phyloP scores from a whole-genome alignment of 1,140 invertebrate genomes.

The Battus philenor region DNA sequence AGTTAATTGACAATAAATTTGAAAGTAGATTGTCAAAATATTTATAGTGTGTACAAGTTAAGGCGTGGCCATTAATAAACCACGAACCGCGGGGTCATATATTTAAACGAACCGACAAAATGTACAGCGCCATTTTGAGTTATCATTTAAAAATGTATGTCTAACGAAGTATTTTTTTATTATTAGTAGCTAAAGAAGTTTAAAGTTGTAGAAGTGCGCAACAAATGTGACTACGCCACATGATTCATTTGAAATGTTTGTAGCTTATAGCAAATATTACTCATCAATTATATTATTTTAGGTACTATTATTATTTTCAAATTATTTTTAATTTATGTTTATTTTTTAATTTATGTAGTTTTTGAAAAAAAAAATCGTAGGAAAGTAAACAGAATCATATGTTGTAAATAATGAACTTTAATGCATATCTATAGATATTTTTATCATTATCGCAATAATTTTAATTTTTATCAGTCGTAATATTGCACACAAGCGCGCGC shows the following conservation, averaged over 20 bases:
- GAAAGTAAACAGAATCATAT: too few relatives aligned
- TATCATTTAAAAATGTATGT: conserved; percentile 2
- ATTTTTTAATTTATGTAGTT: too few relatives aligned
- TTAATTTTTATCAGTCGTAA: conserved; percentile 8
- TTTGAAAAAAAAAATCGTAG: too few relatives aligned
- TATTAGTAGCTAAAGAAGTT: not conserved
- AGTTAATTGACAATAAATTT: too few relatives aligned
- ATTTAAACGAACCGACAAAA: conserved; percentile 14
- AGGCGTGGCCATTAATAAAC: conserved; percentile 14
- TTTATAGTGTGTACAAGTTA: conserved; percentile 1
- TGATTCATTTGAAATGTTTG: not conserved
- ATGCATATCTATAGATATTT: conserved; percentile 1
- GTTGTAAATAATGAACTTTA: too few relatives aligned
- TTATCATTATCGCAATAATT: conserved; percentile 12
- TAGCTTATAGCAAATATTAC: too few relatives aligned
- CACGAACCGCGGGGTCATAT: conserved; percentile 12
- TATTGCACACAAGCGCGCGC: conserved; percentile 2
- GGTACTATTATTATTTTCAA: too few relatives aligned
- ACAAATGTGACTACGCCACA: not conserved
- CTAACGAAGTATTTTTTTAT: not conserved
- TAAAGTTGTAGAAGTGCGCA: not conserved
- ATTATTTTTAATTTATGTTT: too few relatives aligned
- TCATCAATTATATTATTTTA: too few relatives aligned
- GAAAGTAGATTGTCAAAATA: not conserved
- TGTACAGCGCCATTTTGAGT: conserved; percentile 14